These are phyloP conservation scores for Labeo catla DNA, from an alignment of 2,113 vertebrate species.

Conservation along the genomic window DNA sequence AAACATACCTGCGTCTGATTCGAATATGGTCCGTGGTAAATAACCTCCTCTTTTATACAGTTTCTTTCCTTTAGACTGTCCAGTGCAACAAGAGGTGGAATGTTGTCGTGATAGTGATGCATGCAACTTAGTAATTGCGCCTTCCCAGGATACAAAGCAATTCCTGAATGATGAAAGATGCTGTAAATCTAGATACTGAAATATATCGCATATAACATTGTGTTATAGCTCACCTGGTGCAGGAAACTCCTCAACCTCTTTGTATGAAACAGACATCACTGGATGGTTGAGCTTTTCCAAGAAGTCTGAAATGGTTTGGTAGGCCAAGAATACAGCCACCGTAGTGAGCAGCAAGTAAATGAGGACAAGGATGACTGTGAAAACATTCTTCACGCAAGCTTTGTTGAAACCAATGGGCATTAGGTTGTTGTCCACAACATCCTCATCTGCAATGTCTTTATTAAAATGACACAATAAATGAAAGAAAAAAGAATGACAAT, in stretches of 20 bases:
- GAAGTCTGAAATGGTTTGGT: slow-evolving; percentile 96
- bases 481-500: background rate
- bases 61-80: slow-evolving; percentile 79
- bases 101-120: slow-evolving; percentile 87
- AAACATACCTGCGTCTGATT: slow-evolving; percentile 71
- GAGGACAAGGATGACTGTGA: slow-evolving; percentile 89
- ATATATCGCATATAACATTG: background rate
- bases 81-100: slow-evolving; percentile 79
- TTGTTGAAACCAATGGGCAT: slow-evolving; percentile 82
- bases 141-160: slow-evolving; percentile 88
- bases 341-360: slow-evolving; percentile 92
- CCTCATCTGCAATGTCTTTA: slow-evolving; percentile 43
- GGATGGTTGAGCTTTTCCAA: slow-evolving; percentile 91
- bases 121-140: slow-evolving; percentile 89
- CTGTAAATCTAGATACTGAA: background rate
- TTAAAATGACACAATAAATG: background rate
- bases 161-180: slow-evolving; percentile 77
- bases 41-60: slow-evolving; percentile 81
- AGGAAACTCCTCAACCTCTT: slow-evolving; percentile 89
- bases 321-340: slow-evolving; percentile 91
- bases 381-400: slow-evolving; percentile 91
- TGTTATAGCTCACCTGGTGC: slow-evolving; percentile 82
- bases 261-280: slow-evolving; percentile 95
- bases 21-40: slow-evolving; percentile 86
- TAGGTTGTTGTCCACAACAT: slow-evolving; percentile 68